Base-by-base conservation (phyloP, 2,113 vertebrate genomes). In the Protobothrops flavoviridis region DNA sequence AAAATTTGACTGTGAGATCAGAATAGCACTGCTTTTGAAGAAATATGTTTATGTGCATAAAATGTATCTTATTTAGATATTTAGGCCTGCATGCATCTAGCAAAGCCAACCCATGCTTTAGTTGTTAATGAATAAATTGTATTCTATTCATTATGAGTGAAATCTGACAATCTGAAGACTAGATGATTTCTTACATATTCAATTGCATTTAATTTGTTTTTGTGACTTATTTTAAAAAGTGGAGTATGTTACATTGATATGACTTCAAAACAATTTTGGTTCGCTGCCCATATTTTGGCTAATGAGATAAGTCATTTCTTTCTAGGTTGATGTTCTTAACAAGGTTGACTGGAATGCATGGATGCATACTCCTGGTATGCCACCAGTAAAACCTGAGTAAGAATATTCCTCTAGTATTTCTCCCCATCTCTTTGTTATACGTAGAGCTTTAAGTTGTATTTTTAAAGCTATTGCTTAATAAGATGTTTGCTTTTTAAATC, bases 271-370 rank as follows among this genome's bases (percentile, higher is more conserved):
- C 56, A 91, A 26, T 64, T 90, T 85, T 85, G 20, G 6, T 53
- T 92, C 56, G 43, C 13, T 2, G 53, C 15, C 52, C 39, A 56
- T 9, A 74, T 90, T 48, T 48, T 61, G 45, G 48, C 10, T 64
- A 29, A 90, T 26, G 29, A 0, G 21, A 7, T 29, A 45, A 8
- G 48, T 39, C 33, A 39, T 81, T 81, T 61, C 89, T n/a, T 95
- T 89, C 23, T 96, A 99, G 99, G 98, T 98, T 92, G 98, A 99
- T 56, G 5, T 99, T 96, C 98, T 99, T 95, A 97, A 99, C 96
- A 98, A 98, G 96, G 99, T 99, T 91, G 99, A 99, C 95, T 99
- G 99, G 99, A 98, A 98, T 21, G 96, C 97, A 0, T 99, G 99
- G 99, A 98, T 99, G 96, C 97, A 98, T 94, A 98, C 98, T 33